Percentiles rank a stretch among this genome's conserved stretches.
These are phyloP conservation scores for Bufotes viridis DNA, from an alignment of 2,797 vertebrate genomes.

Conservation along the genomic window DNA sequence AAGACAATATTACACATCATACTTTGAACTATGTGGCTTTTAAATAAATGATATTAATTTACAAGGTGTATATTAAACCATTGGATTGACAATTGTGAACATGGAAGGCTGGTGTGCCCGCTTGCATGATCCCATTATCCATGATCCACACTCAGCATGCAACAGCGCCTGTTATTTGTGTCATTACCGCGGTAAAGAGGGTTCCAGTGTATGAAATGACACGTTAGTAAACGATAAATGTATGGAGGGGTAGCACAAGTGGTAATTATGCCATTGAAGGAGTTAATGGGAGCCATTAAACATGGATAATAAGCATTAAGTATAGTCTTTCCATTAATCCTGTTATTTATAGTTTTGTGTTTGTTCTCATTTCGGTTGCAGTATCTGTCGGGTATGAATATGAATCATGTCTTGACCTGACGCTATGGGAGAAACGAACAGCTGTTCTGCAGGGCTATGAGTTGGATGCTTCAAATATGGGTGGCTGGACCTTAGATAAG, in stretches of 20 bases:
- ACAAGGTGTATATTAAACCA: neutral
- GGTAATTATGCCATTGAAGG: conserved; percentile 29
- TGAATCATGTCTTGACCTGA: conserved; percentile 93
- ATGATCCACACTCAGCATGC: neutral
- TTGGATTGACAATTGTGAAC: neutral
- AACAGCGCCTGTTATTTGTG: neutral
- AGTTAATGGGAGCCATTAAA: conserved; percentile 24
- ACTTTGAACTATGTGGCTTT: neutral
- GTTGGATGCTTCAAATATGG: conserved; percentile 94
- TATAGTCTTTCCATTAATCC: conserved; percentile 11
- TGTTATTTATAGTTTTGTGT: conserved; percentile 11
- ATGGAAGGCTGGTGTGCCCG: neutral
- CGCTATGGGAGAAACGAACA: conserved; percentile 96
- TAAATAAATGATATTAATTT: neutral
- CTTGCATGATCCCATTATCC: conserved; percentile 5
- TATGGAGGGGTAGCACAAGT: neutral
- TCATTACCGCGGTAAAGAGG: neutral
- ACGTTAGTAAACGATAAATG: conserved; percentile 32
- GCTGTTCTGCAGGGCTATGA: conserved; percentile 93
- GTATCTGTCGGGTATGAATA: conserved; percentile 99
- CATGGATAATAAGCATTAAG: conserved; percentile 22
- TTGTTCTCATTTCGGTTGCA: conserved; percentile 71
- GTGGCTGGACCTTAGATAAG: conserved; percentile 94
- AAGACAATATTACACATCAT: too few species aligned
- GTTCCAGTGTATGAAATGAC: conserved; percentile 31